phyloP scores from a whole-genome alignment of 2,113 vertebrate species.

The Castor canadensis region DNA sequence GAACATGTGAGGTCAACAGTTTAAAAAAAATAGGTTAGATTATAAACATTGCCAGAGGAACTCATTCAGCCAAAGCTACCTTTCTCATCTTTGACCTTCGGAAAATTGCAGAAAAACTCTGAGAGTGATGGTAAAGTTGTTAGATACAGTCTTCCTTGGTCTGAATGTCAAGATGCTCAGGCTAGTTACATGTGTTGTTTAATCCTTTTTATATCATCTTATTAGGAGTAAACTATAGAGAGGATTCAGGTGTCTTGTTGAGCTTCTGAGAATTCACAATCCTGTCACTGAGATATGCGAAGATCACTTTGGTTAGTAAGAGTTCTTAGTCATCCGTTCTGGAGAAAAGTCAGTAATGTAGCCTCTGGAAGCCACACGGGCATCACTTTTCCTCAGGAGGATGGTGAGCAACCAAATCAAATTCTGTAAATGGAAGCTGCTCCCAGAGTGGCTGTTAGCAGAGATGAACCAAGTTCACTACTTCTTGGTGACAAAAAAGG shows the following conservation, averaged over 20 bases:
- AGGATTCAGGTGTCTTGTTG: neutral
- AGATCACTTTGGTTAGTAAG: neutral
- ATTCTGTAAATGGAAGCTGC: neutral
- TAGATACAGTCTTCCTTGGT: neutral
- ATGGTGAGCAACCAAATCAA: no score
- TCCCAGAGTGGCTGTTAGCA: neutral
- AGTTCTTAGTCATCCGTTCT: neutral
- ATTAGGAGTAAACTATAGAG: neutral
- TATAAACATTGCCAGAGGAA: neutral
- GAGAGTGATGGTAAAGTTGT: neutral
- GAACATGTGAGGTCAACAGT: neutral
- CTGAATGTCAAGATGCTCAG: neutral
- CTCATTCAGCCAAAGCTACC: neutral
- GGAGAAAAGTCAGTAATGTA: neutral
- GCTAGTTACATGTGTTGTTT: neutral
- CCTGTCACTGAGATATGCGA: neutral
- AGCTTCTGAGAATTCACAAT: neutral
- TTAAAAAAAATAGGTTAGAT: neutral
- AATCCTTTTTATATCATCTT: neutral
- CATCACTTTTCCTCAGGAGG: neutral
- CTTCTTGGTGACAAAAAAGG: neutral
- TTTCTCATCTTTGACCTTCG: neutral
- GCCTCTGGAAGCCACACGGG: rapidly evolving
- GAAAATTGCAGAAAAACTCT: neutral
- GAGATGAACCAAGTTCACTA: neutral